phyloP scores from a whole-genome alignment of 2,888 invertebrate species.

The Podabrus alpinus region DNA sequence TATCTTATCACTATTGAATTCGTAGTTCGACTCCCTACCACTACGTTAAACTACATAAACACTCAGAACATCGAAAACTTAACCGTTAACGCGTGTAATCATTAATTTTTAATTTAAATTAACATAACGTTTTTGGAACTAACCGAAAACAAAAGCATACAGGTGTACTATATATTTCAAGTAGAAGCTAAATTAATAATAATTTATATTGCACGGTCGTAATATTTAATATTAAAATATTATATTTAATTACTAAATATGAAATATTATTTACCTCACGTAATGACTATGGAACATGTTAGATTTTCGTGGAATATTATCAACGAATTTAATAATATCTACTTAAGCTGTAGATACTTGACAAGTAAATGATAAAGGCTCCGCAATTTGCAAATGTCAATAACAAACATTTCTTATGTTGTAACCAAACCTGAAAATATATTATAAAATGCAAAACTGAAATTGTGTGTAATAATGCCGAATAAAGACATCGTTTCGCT shows the following conservation, averaged over 20 bases:
- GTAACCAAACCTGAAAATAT: not conserved
- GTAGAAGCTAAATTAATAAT: too few relatives aligned
- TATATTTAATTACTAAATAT: not conserved
- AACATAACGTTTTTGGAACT: too few relatives aligned
- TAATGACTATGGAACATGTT: not conserved
- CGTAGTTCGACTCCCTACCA: not conserved
- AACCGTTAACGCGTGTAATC: too few relatives aligned
- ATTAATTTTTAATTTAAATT: too few relatives aligned
- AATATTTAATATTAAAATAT: not conserved
- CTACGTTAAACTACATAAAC: not conserved
- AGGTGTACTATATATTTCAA: too few relatives aligned
- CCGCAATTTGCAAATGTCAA: conserved; percentile 6
- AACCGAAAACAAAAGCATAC: too few relatives aligned
- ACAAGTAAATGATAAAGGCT: conserved; percentile 9
- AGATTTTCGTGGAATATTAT: not conserved
- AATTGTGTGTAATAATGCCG: not conserved
- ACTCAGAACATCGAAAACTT: too few relatives aligned
- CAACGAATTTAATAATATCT: conserved; percentile 7
- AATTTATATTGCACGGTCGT: too few relatives aligned
- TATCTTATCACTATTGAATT: not conserved
- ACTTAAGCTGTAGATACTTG: not conserved
- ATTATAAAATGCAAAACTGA: not conserved
- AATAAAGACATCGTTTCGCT: not conserved
- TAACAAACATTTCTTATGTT: conserved; percentile 6
- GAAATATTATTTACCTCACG: not conserved